Conservation (phyloP, 2,888 invertebrate species). For the Acrobasis repandana region DNA sequence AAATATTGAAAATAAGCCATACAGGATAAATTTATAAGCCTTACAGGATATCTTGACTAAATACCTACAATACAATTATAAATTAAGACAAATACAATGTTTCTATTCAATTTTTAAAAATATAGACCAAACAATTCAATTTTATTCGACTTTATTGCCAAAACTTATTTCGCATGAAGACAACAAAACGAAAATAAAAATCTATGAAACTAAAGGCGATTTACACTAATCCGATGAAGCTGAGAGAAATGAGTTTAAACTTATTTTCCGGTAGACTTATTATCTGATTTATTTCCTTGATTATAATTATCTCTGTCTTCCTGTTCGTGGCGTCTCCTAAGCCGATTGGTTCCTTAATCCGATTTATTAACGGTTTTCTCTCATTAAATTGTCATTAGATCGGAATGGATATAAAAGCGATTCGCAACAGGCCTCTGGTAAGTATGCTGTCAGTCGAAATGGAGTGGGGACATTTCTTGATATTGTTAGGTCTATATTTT, state of each 20-base stretch:
- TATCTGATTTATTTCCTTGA: slow-evolving; percentile 10
- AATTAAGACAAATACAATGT: no score
- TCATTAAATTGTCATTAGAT: slow-evolving; percentile 15
- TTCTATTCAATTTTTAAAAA: no score
- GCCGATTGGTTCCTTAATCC: not conserved
- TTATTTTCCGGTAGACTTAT: not conserved
- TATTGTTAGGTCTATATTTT: no score
- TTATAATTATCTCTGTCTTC: not conserved
- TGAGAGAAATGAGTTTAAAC: not conserved
- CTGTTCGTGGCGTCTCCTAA: not conserved
- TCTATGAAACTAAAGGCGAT: not conserved
- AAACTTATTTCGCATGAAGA: no score
- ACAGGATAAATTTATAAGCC: no score
- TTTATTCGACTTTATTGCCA: not conserved
- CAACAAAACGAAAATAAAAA: no score
- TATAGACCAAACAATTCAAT: no score
- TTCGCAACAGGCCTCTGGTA: not conserved
- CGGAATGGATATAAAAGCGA: not conserved
- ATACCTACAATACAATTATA: no score
- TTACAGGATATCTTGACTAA: not conserved
- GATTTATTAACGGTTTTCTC: slow-evolving; percentile 6
- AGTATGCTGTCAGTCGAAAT: no score
- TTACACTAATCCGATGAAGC: not conserved
- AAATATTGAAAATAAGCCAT: no score
- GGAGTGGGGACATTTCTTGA: no score